Evolutionary conservation across 2,797 vertebrate genomes (phyloP).

Genomic region (Etheostoma nigrum): DNA sequence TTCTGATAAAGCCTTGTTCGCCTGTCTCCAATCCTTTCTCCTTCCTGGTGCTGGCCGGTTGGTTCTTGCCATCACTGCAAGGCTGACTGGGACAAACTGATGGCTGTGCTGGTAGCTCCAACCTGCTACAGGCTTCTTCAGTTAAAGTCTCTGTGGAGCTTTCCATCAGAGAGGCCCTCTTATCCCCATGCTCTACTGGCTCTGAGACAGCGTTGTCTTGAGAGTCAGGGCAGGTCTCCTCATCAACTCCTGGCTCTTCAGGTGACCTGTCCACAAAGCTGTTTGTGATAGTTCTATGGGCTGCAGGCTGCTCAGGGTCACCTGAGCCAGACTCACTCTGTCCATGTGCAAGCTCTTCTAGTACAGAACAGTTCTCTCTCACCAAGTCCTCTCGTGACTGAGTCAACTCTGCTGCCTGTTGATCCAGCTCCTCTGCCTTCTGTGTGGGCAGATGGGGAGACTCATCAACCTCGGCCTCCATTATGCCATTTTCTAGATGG

Average conservation of each 20-base stretch:
- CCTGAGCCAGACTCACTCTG: conserved; percentile 50
- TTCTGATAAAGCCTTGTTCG: conserved; percentile 80
- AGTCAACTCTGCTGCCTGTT: conserved; percentile 31
- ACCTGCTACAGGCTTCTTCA: conserved; percentile 83
- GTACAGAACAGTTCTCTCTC: conserved; percentile 39
- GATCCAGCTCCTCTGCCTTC: conserved; percentile 32
- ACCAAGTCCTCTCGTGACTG: conserved; percentile 49
- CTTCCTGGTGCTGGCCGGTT: conserved; percentile 64
- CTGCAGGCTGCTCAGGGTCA: conserved; percentile 48
- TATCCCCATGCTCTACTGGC: conserved; percentile 73
- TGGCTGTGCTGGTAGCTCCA: conserved; percentile 62
- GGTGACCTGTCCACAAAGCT: conserved; percentile 63
- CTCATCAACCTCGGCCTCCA: conserved; percentile 32
- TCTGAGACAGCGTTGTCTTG: conserved; percentile 63
- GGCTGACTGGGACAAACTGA: conserved; percentile 47
- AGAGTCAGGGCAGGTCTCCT: conserved; percentile 50
- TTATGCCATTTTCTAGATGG: conserved; percentile 47
- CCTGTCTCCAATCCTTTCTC: conserved; percentile 65
- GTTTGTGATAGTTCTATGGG: conserved; percentile 78
- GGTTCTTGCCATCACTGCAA: conserved; percentile 34
- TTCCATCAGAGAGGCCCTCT: conserved; percentile 85
- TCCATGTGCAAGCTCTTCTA: conserved; percentile 33
- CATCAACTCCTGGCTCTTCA: conserved; percentile 54
- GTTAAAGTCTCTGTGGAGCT: conserved; percentile 92
- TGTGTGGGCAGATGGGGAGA: conserved; percentile 29